A percentile compares a stretch with the other conserved stretches of the same genome.
phyloP scores from a whole-genome alignment of 2,113 vertebrate genomes.

The Corvus cornix region DNA sequence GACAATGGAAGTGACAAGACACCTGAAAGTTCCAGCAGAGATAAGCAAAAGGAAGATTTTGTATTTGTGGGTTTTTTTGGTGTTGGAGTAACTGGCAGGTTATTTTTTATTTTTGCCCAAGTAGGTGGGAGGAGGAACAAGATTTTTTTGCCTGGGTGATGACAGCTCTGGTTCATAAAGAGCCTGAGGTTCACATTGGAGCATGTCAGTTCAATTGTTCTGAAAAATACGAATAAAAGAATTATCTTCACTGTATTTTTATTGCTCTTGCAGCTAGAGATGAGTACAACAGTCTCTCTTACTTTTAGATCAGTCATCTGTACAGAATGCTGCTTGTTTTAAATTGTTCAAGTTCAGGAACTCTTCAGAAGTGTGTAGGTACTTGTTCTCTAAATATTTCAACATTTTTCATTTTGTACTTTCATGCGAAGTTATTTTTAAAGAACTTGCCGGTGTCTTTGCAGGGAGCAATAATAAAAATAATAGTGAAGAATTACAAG shows the following conservation, averaged over 20 bases:
- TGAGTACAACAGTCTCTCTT: not conserved
- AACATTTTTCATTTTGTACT: not conserved
- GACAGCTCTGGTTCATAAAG: not conserved
- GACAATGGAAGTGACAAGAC: not conserved
- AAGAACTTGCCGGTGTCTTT: not conserved
- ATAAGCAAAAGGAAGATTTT: not conserved
- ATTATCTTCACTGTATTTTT: not conserved
- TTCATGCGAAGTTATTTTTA: not conserved
- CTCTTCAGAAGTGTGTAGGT: not conserved
- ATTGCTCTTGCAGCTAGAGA: not conserved
- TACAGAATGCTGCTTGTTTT: not conserved
- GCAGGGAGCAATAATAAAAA: not conserved
- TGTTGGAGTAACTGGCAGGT: not conserved
- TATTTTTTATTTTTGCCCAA: not conserved
- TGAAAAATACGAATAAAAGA: not conserved
- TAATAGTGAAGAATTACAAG: not conserved
- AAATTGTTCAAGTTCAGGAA: not conserved
- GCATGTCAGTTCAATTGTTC: not conserved
- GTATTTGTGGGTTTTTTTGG: not conserved
- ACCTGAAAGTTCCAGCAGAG: not conserved
- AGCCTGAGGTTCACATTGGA: not conserved
- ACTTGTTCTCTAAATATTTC: slow-evolving; percentile 19
- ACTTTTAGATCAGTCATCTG: not conserved
- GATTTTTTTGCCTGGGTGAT: not conserved
- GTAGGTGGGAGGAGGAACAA: not conserved